Percentiles rank a stretch among this genome's conserved stretches.
Conservation (phyloP, 2,888 invertebrate genomes). For the Lasioglossum lativentre region DNA sequence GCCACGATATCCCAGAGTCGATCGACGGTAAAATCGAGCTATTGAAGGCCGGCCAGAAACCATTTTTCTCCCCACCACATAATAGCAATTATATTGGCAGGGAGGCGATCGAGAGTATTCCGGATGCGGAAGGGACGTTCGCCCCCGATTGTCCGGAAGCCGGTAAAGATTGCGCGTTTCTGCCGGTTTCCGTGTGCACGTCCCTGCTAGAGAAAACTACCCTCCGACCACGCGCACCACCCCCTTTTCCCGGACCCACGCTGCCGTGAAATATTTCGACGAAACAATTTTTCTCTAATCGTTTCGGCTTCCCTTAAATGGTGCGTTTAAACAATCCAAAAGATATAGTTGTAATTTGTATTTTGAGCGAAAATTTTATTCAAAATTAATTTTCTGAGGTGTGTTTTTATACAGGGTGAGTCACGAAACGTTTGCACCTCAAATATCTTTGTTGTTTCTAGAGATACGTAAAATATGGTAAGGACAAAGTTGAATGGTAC, state of each 20-base stretch:
- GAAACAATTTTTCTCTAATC: not conserved
- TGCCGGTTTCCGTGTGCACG: constrained; percentile 51
- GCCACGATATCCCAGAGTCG: constrained; percentile 30
- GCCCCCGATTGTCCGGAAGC: constrained; percentile 72
- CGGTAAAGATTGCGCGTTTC: constrained; percentile 68
- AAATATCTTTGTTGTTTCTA: no score
- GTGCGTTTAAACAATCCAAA: no score
- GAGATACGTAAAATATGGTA: no score
- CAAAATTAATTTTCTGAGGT: not conserved
- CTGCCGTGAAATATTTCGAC: no score
- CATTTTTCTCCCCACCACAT: constrained; percentile 57
- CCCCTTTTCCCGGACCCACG: not conserved
- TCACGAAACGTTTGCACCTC: no score
- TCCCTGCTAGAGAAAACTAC: constrained; percentile 19
- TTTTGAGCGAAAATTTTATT: not conserved
- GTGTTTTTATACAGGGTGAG: not conserved
- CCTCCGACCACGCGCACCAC: not conserved
- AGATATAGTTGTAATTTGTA: not conserved
- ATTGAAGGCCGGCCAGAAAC: constrained; percentile 26
- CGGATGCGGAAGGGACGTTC: constrained; percentile 71
- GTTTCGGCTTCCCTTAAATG: not conserved
- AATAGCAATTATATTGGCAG: constrained; percentile 65
- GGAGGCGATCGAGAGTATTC: constrained; percentile 62
- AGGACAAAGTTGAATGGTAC: no score
- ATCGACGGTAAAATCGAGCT: constrained; percentile 61